Percentiles rank a stretch among this genome's conserved stretches.
phyloP scores from a whole-genome alignment of 2,888 invertebrate genomes.

The Hirtodrosophila trivittata region DNA sequence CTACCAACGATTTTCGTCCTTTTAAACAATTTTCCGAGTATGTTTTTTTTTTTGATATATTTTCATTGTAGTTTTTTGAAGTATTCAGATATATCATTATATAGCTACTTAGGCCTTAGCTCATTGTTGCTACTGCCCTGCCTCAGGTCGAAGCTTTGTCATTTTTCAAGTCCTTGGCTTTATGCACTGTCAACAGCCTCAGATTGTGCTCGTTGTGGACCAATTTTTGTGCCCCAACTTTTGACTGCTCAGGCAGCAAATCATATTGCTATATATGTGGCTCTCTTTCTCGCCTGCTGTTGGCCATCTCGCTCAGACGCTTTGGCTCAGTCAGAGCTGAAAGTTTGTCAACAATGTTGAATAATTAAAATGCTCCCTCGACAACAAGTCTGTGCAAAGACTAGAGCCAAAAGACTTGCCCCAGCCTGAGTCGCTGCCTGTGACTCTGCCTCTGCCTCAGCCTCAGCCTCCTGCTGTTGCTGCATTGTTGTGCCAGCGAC shows the following conservation, averaged over 20 bases:
- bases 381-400: slow-evolving; percentile 68
- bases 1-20: background rate
- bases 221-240: slow-evolving; percentile 62
- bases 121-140: too few relatives aligned
- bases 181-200: slow-evolving; percentile 51
- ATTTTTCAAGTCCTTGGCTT: slow-evolving; percentile 20
- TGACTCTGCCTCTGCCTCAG: slow-evolving; percentile 4
- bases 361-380: slow-evolving; percentile 82
- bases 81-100: too few relatives aligned
- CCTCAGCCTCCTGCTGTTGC: slow-evolving; percentile 20
- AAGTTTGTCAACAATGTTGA: slow-evolving; percentile 82
- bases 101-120: too few relatives aligned
- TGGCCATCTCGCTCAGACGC: slow-evolving; percentile 8
- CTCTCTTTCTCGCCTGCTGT: background rate
- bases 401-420: slow-evolving; percentile 38
- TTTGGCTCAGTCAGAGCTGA: slow-evolving; percentile 57
- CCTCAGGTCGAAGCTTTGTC: slow-evolving; percentile 18
- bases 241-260: slow-evolving; percentile 76
- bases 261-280: slow-evolving; percentile 62
- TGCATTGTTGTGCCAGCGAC: slow-evolving; percentile 49
- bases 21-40: too few relatives aligned
- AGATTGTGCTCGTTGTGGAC: slow-evolving; percentile 38
- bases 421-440: slow-evolving; percentile 16
- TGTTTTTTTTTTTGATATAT: too few relatives aligned
- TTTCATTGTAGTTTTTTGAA: too few relatives aligned